phyloP scores from a whole-genome alignment of 2,888 invertebrate genomes.

The Sclerodermus sp. region DNA sequence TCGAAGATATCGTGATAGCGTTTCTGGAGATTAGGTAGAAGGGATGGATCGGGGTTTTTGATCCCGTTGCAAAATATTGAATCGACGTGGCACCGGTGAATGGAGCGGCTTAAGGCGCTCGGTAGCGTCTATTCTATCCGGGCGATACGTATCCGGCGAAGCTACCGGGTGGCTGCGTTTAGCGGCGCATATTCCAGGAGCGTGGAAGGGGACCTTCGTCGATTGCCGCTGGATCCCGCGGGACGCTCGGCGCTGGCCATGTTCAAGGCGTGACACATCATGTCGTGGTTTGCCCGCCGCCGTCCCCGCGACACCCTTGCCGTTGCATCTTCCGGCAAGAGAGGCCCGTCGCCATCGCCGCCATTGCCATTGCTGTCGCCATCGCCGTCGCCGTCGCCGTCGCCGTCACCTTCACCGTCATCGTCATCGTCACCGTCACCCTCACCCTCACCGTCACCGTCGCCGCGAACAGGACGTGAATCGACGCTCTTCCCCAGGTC shows the following conservation, averaged over 20 bases:
- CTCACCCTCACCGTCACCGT: too few species aligned
- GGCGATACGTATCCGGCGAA: not conserved
- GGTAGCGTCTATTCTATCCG: not conserved
- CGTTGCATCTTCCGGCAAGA: not conserved
- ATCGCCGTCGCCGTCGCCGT: too few species aligned
- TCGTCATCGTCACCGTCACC: too few species aligned
- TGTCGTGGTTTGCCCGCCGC: constrained; percentile 16
- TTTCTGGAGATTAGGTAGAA: constrained; percentile 14
- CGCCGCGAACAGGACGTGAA: too few species aligned
- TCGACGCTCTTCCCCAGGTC: too few species aligned
- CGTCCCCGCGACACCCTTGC: constrained; percentile 2
- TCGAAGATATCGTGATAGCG: too few species aligned
- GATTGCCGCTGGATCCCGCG: too few species aligned
- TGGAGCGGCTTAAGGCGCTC: constrained; percentile 35
- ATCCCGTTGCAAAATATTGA: constrained; percentile 41
- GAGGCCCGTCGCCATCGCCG: constrained; percentile 1
- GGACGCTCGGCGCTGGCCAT: constrained; percentile 1
- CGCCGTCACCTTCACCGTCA: too few species aligned
- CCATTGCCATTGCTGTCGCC: too few species aligned
- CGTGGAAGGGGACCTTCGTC: too few species aligned
- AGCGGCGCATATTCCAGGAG: too few species aligned
- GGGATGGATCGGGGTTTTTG: constrained; percentile 23
- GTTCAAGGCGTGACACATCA: constrained; percentile 18
- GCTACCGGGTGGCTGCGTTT: too few species aligned
- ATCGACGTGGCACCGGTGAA: constrained; percentile 36